These are phyloP conservation scores for Meteorus colon DNA, from an alignment of 2,888 invertebrate genomes.

Conservation along the genomic window DNA sequence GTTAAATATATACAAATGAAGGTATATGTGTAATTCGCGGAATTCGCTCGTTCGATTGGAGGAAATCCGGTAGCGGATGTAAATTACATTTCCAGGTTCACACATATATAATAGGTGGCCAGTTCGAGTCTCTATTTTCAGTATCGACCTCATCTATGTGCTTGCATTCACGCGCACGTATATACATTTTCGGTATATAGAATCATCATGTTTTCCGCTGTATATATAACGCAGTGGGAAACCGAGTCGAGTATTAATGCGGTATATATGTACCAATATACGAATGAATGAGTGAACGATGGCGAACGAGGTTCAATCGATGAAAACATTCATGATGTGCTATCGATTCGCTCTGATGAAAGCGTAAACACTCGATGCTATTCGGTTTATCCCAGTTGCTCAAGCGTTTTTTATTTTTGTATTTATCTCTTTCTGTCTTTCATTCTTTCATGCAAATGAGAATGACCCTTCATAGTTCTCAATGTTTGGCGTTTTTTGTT, in stretches of 20 bases:
- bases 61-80: conserved; percentile 39
- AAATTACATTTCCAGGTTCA: conserved; percentile 39
- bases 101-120: background rate
- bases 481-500: background rate
- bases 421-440: background rate
- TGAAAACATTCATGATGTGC: conserved; percentile 27
- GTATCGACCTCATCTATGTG: background rate
- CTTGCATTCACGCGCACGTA: background rate
- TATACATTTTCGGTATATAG: background rate
- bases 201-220: background rate
- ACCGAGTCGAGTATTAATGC: conserved; percentile 7
- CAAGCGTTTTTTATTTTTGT: background rate
- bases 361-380: conserved; percentile 19
- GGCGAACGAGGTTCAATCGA: conserved; percentile 19
- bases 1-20: background rate
- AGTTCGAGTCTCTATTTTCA: background rate
- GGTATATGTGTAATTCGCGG: background rate
- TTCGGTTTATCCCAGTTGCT: background rate
- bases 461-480: background rate
- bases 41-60: conserved; percentile 35
- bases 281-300: conserved; percentile 16
- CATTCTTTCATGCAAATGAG: background rate
- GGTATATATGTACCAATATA: background rate
- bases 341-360: conserved; percentile 11
- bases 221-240: conserved; percentile 8